These are phyloP conservation scores for Willowsia nigromaculata DNA, from an alignment of 2,888 invertebrate species.

Conservation along the genomic window DNA sequence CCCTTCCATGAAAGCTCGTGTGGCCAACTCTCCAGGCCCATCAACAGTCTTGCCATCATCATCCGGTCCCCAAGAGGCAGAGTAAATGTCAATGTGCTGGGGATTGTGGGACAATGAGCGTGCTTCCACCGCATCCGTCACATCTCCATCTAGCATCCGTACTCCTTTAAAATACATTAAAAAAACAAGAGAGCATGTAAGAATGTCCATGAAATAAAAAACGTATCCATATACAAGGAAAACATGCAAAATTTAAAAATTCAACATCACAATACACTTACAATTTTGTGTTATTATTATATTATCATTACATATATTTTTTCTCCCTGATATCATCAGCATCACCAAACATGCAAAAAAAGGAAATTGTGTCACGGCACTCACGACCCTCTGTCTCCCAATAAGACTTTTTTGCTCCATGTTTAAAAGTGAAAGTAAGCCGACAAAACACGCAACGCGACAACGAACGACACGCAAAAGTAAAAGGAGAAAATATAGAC, in stretches of 20 bases:
- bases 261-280: neutral
- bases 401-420: neutral
- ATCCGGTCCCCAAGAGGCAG: slow-evolving; percentile 99
- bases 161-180: slow-evolving; percentile 85
- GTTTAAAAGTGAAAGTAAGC: neutral
- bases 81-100: slow-evolving; percentile 98
- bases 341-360: neutral
- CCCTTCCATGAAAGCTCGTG: slow-evolving; percentile 96
- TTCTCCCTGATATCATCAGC: neutral
- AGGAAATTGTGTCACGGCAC: slow-evolving; percentile 27
- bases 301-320: neutral
- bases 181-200: neutral
- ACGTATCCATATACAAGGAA: neutral
- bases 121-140: slow-evolving; percentile 99
- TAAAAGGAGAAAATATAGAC: neutral
- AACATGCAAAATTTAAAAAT: slow-evolving; percentile 16
- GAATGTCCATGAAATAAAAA: neutral
- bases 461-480: neutral
- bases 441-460: neutral
- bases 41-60: slow-evolving; percentile 84
- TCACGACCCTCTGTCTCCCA: no score
- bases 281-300: neutral
- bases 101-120: slow-evolving; percentile 95
- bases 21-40: slow-evolving; percentile 97
- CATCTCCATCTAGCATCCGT: slow-evolving; percentile 98